Evolutionary conservation across 2,113 vertebrate species (phyloP).

Genomic region (Forbesichthys papilliferus): DNA sequence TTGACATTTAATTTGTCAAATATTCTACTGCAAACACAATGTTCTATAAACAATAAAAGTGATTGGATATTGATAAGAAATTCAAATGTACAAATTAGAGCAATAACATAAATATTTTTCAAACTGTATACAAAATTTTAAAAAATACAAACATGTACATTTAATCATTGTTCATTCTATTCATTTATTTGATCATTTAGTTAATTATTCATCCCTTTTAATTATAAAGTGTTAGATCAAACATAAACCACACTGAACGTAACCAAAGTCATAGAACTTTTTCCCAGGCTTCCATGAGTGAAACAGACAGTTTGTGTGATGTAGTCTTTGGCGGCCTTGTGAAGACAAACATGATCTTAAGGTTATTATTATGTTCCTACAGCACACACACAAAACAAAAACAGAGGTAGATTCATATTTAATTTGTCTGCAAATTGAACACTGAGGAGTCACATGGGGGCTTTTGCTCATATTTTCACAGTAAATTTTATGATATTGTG

Average conservation of each 20-base stretch:
- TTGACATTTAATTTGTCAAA: neutral
- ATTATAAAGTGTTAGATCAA: slow-evolving; percentile 12
- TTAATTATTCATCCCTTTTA: neutral
- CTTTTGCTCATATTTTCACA: slow-evolving; percentile 23
- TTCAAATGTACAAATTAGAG: too few relatives aligned
- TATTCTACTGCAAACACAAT: slow-evolving; percentile 2
- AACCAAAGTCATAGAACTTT: neutral
- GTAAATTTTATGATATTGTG: slow-evolving; percentile 31
- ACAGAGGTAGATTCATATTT: slow-evolving; percentile 58
- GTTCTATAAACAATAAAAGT: neutral
- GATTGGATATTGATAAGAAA: neutral
- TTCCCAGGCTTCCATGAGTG: neutral
- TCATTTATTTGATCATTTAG: slow-evolving; percentile 9
- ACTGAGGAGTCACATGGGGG: slow-evolving; percentile 32
- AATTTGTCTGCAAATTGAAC: slow-evolving; percentile 48
- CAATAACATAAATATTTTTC: too few relatives aligned
- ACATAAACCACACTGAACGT: slow-evolving; percentile 33
- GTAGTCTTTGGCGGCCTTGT: slow-evolving; percentile 5
- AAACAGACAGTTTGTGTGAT: slow-evolving; percentile 5
- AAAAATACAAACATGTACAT: neutral
- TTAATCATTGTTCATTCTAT: neutral
- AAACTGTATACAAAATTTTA: too few relatives aligned
- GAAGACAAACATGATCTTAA: slow-evolving; percentile 38
- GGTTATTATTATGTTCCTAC: slow-evolving; percentile 40
- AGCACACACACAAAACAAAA: slow-evolving; percentile 12